A percentile compares a stretch with the other conserved stretches of the same genome.
phyloP scores from a whole-genome alignment of 1,140 invertebrate species.

The Caenorhabditis briggsae region DNA sequence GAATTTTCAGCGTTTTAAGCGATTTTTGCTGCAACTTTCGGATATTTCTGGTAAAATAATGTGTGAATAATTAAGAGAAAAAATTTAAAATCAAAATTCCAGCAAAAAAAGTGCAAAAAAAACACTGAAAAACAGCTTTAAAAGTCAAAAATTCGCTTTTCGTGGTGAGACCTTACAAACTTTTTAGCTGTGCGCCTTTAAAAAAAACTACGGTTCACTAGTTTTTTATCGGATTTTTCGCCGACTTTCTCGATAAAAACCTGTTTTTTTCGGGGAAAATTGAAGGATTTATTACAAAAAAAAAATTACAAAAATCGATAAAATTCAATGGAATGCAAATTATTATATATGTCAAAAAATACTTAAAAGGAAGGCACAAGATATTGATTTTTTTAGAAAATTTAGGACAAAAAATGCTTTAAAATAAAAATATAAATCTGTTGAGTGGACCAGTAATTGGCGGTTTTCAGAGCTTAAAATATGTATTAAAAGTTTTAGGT shows the following conservation, averaged over 20 bases:
- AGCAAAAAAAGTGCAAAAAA: no score
- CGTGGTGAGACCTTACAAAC: not conserved
- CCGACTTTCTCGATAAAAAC: not conserved
- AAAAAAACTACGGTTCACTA: not conserved
- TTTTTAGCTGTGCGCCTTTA: not conserved
- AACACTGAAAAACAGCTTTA: no score
- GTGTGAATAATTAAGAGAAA: no score
- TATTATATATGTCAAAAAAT: conserved; percentile 40
- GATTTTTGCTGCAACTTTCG: no score
- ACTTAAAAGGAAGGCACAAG: conserved; percentile 25
- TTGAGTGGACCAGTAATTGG: conserved; percentile 1
- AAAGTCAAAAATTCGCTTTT: not conserved
- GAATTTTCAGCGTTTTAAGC: no score
- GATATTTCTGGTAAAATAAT: no score
- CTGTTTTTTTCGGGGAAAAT: not conserved
- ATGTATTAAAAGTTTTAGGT: not conserved
- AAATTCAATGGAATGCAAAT: conserved; percentile 1
- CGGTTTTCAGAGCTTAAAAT: not conserved
- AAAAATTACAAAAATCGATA: not conserved
- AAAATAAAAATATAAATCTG: conserved; percentile 1
- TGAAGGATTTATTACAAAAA: not conserved
- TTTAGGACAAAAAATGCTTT: not conserved
- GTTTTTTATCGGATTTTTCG: not conserved
- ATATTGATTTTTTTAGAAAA: not conserved
- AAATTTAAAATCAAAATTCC: no score